These are phyloP conservation scores for Diogma glabrata DNA, from an alignment of 2,888 invertebrate genomes.

Conservation along the genomic window DNA sequence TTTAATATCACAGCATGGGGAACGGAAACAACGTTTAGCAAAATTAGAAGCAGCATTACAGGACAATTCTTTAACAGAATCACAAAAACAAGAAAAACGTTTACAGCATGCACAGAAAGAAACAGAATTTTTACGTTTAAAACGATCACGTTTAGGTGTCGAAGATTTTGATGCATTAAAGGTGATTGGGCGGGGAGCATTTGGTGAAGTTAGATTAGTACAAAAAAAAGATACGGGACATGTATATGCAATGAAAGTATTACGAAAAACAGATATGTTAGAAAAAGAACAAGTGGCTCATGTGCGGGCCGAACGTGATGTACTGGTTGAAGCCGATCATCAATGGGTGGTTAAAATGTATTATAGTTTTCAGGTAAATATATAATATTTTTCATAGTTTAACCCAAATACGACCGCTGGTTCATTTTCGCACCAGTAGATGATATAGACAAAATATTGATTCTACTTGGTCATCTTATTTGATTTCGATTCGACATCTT, in stretches of 20 bases:
- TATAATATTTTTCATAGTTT: not conserved
- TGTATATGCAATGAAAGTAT: slow-evolving; percentile 99
- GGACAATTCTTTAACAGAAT: slow-evolving; percentile 88
- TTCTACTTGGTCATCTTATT: no score
- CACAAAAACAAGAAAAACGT: slow-evolving; percentile 77
- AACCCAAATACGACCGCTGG: no score
- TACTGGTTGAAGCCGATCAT: slow-evolving; percentile 97
- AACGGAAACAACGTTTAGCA: slow-evolving; percentile 87
- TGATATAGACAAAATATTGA: no score
- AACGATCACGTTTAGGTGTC: slow-evolving; percentile 89
- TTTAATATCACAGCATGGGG: slow-evolving; percentile 92
- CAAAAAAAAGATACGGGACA: slow-evolving; percentile 99
- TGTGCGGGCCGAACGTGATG: slow-evolving; percentile 95
- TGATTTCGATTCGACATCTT: no score
- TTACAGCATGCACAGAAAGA: slow-evolving; percentile 96
- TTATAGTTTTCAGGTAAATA: slow-evolving; percentile 75
- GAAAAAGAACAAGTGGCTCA: slow-evolving; percentile 98
- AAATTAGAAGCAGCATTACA: slow-evolving; percentile 93
- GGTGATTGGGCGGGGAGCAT: slow-evolving; percentile 88
- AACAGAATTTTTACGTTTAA: slow-evolving; percentile 93
- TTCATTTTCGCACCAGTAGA: no score
- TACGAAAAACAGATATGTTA: slow-evolving; percentile 96
- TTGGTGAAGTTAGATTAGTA: slow-evolving; percentile 91
- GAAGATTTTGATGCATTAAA: slow-evolving; percentile 98
- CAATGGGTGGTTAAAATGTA: slow-evolving; percentile 99